These are phyloP conservation scores for Pseudochromis fuscus DNA, from an alignment of 2,797 vertebrate genomes.

Conservation along the genomic window DNA sequence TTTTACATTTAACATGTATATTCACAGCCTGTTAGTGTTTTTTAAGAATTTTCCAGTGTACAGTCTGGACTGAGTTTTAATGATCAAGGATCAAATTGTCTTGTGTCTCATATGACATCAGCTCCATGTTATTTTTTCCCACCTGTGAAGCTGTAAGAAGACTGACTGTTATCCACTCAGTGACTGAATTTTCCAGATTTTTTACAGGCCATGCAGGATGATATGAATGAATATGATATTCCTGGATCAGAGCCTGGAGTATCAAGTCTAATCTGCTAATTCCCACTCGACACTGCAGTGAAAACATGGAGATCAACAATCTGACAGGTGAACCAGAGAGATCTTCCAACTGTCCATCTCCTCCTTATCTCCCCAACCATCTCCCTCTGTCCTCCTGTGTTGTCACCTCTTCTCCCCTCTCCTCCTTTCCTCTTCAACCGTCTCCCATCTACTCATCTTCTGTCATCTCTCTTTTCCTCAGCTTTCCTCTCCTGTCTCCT, in stretches of 20 bases:
- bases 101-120: background rate
- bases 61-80: background rate
- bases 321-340: conserved; percentile 23
- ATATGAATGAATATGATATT: no score
- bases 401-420: conserved; percentile 1
- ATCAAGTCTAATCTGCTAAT: conserved; percentile 16
- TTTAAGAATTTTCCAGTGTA: no score
- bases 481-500: conserved; percentile 35
- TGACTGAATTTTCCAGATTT: no score
- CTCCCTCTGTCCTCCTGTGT: no score
- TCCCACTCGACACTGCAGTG: conserved; percentile 7
- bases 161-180: no score
- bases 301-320: background rate
- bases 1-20: no score
- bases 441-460: conserved; percentile 34
- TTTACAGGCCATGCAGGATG: no score
- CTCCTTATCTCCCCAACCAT: background rate
- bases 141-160: no score
- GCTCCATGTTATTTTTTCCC: no score
- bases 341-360: conserved; percentile 16
- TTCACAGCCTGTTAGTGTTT: no score
- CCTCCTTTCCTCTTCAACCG: background rate
- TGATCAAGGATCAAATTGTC: no score
- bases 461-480: conserved; percentile 39
- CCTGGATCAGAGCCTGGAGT: no score